Evolutionary conservation across 2,113 vertebrate genomes (phyloP), one percentile per base, ranked within the genome.

Genomic region (Tetrao urogallus): DNA sequence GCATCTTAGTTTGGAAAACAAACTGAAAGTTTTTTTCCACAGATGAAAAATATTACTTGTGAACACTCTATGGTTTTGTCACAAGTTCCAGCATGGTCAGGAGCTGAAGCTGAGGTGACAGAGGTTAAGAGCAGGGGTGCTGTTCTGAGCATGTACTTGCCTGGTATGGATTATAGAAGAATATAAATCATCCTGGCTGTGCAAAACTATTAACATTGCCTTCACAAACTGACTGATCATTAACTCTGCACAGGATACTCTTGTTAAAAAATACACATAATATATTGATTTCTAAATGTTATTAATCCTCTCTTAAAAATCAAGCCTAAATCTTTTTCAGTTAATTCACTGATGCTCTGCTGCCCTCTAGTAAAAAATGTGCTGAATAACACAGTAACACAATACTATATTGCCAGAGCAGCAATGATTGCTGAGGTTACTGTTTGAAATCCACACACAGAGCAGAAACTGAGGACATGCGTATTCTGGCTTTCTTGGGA

Each of bases 291-390:
- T 81, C 45, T 76, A 65, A 50, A 54, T 42, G 42, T 50, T 78
- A 45, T 10, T 20, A 64, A n/a, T 1, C 13, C 18, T 45, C 27
- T 40, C 43, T 36, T 38, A 45, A 77, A 79, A 52, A 73, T 5
- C 8, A 61, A 76, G 56, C 32, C 7, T 22, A 50, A 43, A 61
- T 4, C 5, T 50, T 5, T 7, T 48, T 58, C 47, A 34, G 19
- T 3, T 2, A 90, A 80, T 57, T 77, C 43, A 13, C 63, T 24
- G 22, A 63, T 57, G 47, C 17, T 90, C 42, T 94, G 69, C 88
- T 85, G 83, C 77, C 93, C 83, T 82, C 93, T 92, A 66, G 93
- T 40, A 79, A 63, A 75, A 64, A 34, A 71, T 2, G 48, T 22
- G 50, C 22, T 65, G 48, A 52, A 60, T 32, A 60, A 54, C 61